Evolutionary conservation across 2,113 vertebrate species (phyloP), one percentile per base, ranked within the genome.

Genomic region (Apodemus speciosus): DNA sequence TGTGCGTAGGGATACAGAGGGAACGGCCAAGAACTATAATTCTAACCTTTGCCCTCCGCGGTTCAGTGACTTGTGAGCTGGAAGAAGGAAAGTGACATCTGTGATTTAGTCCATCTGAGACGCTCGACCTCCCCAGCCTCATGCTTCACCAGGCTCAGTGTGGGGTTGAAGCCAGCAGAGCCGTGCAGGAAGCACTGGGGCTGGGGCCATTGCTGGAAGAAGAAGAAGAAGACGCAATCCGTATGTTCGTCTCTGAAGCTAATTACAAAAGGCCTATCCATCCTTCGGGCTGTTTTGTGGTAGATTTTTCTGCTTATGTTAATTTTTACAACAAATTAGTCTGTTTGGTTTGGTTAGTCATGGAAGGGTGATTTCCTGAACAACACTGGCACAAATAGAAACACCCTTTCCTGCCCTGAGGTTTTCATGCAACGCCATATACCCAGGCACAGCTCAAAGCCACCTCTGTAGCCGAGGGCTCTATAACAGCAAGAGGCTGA

Each of bases 51-150:
- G 23, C 90, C 92, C 91, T 85, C 3, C 92, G 92, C 11, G 84
- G 96, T 92, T 96, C 94, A 95, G 80, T 51, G 76, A 75, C 79
- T 87, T 69, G 77, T 92, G 89, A 91, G 71, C 84, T 96, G 79
- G 49, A 80, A 94, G 92, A 46, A 90, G 86, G 81, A 93, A 95
- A 92, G 53, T 77, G 92, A 92, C 93, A 93, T 88, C 79, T 96
- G 92, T 87, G 87, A 97, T 95, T 92, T 80, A 89, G 95, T 92
- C 79, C 91, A 27, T 27, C 56, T 92, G 96, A 92, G 85, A 94
- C 13, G 46, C 89, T 92, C 93, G 89, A 96, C 95, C 93, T 94
- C 94, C 86, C 86, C 58, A 66, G 84, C 56, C 79, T 95, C 95
- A 93, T 64, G 96, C 94, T 95, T 89, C 93, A 92, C 0, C 27